phyloP scores from a whole-genome alignment of 2,888 invertebrate genomes.

The Colletes collaris region DNA sequence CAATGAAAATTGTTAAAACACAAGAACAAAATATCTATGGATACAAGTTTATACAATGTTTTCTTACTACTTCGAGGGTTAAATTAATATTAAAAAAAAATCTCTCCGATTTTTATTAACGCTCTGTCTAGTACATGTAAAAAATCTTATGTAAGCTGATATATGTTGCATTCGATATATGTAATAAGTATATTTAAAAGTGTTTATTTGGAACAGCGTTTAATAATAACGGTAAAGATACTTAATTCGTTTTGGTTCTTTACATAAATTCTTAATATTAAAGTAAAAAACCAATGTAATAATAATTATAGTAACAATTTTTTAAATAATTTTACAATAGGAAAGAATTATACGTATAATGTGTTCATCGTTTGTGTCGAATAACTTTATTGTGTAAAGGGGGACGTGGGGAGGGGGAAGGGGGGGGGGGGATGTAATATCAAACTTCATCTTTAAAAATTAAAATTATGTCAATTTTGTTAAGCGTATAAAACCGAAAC shows the following conservation, averaged over 20 bases:
- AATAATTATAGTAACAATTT: constrained; percentile 38
- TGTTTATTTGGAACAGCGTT: constrained; percentile 26
- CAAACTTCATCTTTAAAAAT: constrained; percentile 1
- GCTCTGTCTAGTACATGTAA: constrained; percentile 21
- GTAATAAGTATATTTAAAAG: constrained; percentile 25
- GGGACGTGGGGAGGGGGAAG: constrained; percentile 8
- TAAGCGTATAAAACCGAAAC: constrained; percentile 26
- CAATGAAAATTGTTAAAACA: background rate
- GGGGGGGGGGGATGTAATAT: constrained; percentile 37
- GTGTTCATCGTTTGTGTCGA: constrained; percentile 2
- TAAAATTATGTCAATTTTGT: constrained; percentile 37
- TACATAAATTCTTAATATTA: constrained; percentile 45
- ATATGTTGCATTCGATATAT: constrained; percentile 26
- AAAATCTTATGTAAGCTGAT: constrained; percentile 10
- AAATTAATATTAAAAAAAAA: constrained; percentile 14
- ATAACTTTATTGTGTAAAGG: constrained; percentile 26
- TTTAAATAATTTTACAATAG: constrained; percentile 26
- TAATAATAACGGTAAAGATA: constrained; percentile 32
- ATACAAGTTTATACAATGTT: constrained; percentile 34
- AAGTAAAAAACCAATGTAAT: constrained; percentile 52
- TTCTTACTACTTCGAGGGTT: constrained; percentile 1
- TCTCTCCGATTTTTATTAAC: constrained; percentile 33
- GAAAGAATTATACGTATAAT: constrained; percentile 9
- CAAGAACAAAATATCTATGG: background rate
- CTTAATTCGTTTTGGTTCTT: constrained; percentile 12